A percentile compares a stretch with the other conserved stretches of the same genome.
phyloP scores from a whole-genome alignment of 2,113 vertebrate genomes.

The Lepisosteus osseus region DNA sequence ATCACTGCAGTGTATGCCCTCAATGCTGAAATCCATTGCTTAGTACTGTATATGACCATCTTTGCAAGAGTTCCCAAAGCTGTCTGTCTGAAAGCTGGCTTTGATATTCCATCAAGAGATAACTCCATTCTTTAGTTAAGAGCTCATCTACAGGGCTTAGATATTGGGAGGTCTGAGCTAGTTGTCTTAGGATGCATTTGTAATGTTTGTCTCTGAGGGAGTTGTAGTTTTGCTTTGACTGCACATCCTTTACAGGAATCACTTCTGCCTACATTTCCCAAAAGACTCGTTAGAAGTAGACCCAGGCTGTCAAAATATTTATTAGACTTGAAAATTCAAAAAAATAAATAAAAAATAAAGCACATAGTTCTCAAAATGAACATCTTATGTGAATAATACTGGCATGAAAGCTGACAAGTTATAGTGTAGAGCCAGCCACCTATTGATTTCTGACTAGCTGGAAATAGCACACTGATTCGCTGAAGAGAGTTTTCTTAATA shows the following conservation, averaged over 20 bases:
- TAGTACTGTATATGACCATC: too few relatives aligned
- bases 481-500: conserved; percentile 45
- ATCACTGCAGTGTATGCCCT: too few relatives aligned
- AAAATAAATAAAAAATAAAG: conserved; percentile 18
- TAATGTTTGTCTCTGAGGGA: conserved; percentile 33
- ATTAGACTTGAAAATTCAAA: conserved; percentile 35
- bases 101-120: neutral
- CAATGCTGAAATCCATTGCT: too few relatives aligned
- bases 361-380: conserved; percentile 21
- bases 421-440: conserved; percentile 48
- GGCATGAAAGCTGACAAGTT: conserved; percentile 26
- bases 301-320: conserved; percentile 44
- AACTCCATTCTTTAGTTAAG: conserved; percentile 20
- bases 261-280: conserved; percentile 34
- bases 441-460: conserved; percentile 54
- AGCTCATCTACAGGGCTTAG: conserved; percentile 38
- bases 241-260: conserved; percentile 22
- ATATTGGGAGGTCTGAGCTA: conserved; percentile 38
- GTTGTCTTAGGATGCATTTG: conserved; percentile 39
- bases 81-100: neutral
- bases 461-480: conserved; percentile 51
- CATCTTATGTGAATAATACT: conserved; percentile 24
- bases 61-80: neutral
- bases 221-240: conserved; percentile 27
- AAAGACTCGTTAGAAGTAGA: conserved; percentile 37